A percentile compares a stretch with the other conserved stretches of the same genome.
phyloP scores from a whole-genome alignment of 2,888 invertebrate species.

The Dendrolimus pini region DNA sequence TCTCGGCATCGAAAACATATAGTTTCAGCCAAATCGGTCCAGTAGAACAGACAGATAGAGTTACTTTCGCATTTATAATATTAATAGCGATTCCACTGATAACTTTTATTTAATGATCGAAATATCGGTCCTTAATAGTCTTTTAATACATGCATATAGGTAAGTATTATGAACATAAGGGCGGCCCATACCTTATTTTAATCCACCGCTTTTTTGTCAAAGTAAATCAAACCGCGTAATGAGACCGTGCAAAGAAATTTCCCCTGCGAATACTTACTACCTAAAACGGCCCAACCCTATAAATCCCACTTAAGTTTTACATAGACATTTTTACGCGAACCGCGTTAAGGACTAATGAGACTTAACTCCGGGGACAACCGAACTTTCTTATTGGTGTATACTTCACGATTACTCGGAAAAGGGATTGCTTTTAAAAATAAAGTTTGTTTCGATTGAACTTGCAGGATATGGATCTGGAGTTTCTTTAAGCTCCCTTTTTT shows the following conservation, averaged over 20 bases:
- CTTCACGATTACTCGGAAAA: slow-evolving; percentile 37
- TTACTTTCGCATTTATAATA: too few relatives aligned
- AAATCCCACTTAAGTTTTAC: slow-evolving; percentile 35
- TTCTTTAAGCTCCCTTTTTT: too few relatives aligned
- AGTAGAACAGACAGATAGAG: too few relatives aligned
- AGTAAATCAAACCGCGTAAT: neutral
- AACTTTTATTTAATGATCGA: too few relatives aligned
- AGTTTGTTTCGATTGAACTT: slow-evolving; percentile 36
- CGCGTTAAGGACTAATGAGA: slow-evolving; percentile 33
- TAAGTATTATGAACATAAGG: too few relatives aligned
- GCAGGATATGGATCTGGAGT: slow-evolving; percentile 2
- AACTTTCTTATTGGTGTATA: slow-evolving; percentile 39
- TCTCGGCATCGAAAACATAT: too few relatives aligned
- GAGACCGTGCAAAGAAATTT: neutral
- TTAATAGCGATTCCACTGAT: too few relatives aligned
- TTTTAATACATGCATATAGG: too few relatives aligned
- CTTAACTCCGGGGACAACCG: slow-evolving; percentile 24
- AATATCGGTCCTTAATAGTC: too few relatives aligned
- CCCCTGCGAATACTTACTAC: slow-evolving; percentile 1
- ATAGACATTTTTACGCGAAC: slow-evolving; percentile 38
- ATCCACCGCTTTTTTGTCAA: too few relatives aligned
- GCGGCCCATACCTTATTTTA: too few relatives aligned
- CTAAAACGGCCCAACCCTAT: slow-evolving; percentile 16
- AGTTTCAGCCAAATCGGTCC: too few relatives aligned
- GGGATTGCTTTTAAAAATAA: slow-evolving; percentile 33